Evolutionary conservation across 2,113 vertebrate species (phyloP), one percentile per base, ranked within the genome.

Genomic region (Micronycteris hirsuta): DNA sequence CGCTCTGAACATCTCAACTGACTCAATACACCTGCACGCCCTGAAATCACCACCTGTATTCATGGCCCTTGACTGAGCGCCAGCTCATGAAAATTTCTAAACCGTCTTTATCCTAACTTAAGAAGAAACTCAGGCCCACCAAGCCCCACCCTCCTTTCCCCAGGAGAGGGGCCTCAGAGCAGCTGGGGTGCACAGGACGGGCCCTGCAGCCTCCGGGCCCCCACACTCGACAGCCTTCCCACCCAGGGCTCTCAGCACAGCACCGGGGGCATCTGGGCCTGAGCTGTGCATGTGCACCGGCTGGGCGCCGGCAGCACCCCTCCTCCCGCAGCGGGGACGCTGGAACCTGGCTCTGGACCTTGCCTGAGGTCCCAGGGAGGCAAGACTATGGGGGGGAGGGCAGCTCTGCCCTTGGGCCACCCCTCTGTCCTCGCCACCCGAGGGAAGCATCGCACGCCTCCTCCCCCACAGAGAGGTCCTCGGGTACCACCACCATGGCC

Each of bases 361-460:
- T 28, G 28, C 28, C 52, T 6, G 4, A 49, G 45, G 8, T 41
- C 73, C 65, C 49, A 0, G 1, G n/a, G 33, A 54, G 71, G 43
- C 41, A 28, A 41, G 65, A 28, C 3, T 61, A 3, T 11, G 3
- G 8, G 22, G 22, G 54, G 7, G 8, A 2, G 56, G 20, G 22
- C 56, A 61, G 19, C 76, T 67, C 65, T 61, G 43, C 14, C 41
- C 49, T 4, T 15, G 20, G 31, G 41, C 43, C 49, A 19, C 7
- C 68, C 1, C 1, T 11, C n/a, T 4, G 1, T 20, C n/a, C 16
- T 15, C 4, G 0, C 6, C 41, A 33, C 17, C 45, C 76, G 6
- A 0, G 0, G 63, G 71, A 71, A 14, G 26, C 38, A 24, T 4
- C 20, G 5, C 17, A 24, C 24, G 63, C 28, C 8, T 5, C 82